Percentiles rank a stretch among this genome's conserved stretches.
These are phyloP conservation scores for Dynastes grantii DNA, from an alignment of 2,888 invertebrate species.

Conservation along the genomic window DNA sequence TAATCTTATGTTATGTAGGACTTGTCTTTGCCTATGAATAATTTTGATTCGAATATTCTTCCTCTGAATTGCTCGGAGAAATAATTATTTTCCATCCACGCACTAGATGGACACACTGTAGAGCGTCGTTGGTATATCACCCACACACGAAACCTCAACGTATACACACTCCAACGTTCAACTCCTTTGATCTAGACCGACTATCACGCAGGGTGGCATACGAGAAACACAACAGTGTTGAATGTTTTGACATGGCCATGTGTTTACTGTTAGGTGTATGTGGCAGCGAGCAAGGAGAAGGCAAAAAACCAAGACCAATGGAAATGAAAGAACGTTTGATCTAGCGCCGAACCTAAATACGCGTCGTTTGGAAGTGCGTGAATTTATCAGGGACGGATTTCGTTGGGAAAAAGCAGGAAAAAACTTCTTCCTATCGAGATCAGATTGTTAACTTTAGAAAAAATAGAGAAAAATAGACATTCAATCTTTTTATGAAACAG, in stretches of 20 bases:
- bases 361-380: conserved; percentile 47
- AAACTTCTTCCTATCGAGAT: not conserved
- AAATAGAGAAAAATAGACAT: not conserved
- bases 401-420: not conserved
- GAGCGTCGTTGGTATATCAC: not conserved
- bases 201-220: conserved; percentile 51
- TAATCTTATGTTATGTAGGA: too few relatives aligned
- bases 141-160: conserved; percentile 28
- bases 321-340: conserved; percentile 49
- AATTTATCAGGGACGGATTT: conserved; percentile 48
- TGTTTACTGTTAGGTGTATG: conserved; percentile 58
- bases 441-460: not conserved
- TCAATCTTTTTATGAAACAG: not conserved
- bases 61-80: too few relatives aligned
- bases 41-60: too few relatives aligned
- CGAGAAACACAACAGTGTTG: conserved; percentile 56
- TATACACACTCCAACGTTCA: conserved; percentile 16
- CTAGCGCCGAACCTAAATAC: conserved; percentile 49
- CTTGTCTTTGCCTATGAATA: too few relatives aligned
- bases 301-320: conserved; percentile 33
- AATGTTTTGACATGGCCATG: conserved; percentile 62
- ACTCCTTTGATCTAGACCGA: conserved; percentile 49
- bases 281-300: conserved; percentile 47
- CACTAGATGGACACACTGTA: too few relatives aligned
- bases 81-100: too few relatives aligned